Conservation (phyloP, 2,113 vertebrate genomes). For the Taurulus bubalis region DNA sequence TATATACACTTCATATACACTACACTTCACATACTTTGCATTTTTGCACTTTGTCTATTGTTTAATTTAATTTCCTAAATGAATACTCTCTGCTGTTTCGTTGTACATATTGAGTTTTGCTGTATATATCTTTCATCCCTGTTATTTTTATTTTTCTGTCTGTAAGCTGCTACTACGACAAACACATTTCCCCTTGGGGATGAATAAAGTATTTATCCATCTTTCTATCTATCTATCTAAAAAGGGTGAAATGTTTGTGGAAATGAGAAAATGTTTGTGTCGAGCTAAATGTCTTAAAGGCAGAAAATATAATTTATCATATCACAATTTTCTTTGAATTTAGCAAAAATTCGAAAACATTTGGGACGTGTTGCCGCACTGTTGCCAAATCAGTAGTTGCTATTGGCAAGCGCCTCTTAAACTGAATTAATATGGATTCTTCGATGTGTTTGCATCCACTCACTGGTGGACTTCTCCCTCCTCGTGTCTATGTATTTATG, state of each 20-base stretch:
- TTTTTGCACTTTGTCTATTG: too few species aligned
- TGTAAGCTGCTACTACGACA: too few species aligned
- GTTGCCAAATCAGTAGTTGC: slow-evolving; percentile 31
- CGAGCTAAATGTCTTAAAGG: not conserved
- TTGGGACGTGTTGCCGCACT: not conserved
- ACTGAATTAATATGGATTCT: slow-evolving; percentile 31
- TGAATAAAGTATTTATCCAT: too few species aligned
- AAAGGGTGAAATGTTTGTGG: not conserved
- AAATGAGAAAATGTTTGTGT: not conserved
- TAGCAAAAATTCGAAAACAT: not conserved
- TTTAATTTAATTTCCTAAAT: too few species aligned
- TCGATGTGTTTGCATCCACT: slow-evolving; percentile 17
- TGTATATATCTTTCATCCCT: too few species aligned
- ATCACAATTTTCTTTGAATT: not conserved
- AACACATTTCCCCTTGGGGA: too few species aligned
- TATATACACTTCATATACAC: too few species aligned
- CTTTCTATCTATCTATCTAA: not conserved
- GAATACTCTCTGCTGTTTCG: too few species aligned
- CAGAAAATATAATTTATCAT: not conserved
- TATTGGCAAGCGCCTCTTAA: not conserved
- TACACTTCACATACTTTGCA: too few species aligned
- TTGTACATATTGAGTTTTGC: too few species aligned
- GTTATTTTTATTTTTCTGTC: too few species aligned
- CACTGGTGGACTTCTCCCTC: slow-evolving; percentile 2
- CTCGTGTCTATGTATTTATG: slow-evolving; percentile 13